These are phyloP conservation scores for Trogon surrucura DNA, from an alignment of 2,113 vertebrate genomes.

Conservation along the genomic window DNA sequence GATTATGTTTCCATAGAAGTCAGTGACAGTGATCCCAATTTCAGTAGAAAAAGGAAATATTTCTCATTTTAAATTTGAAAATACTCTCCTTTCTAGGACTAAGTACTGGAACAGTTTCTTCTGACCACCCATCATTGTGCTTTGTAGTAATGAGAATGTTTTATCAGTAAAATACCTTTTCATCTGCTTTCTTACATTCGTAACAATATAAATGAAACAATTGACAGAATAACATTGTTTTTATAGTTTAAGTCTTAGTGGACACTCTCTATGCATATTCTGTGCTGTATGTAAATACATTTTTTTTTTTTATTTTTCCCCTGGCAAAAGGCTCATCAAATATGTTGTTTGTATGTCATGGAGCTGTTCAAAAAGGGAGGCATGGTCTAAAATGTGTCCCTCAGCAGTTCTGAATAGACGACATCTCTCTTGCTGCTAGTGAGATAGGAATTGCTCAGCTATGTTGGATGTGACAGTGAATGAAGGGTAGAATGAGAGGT, in stretches of 20 bases:
- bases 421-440: background rate
- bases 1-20: background rate
- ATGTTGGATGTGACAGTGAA: background rate
- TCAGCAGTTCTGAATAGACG: background rate
- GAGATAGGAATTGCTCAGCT: constrained; percentile 9
- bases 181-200: background rate
- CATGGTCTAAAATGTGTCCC: background rate
- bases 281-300: background rate
- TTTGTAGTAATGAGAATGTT: background rate
- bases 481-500: background rate
- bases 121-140: too few species aligned
- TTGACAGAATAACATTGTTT: background rate
- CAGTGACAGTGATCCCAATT: background rate
- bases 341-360: background rate
- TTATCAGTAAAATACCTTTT: background rate
- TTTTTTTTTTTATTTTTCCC: background rate
- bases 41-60: background rate
- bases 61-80: background rate
- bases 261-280: background rate
- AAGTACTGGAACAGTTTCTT: background rate
- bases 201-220: background rate
- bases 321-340: background rate
- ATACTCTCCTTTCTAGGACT: background rate
- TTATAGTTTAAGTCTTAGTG: background rate
- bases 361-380: background rate